Percentiles rank a stretch among this genome's conserved stretches.
phyloP scores from a whole-genome alignment of 2,113 vertebrate species.

The Noctilio leporinus region DNA sequence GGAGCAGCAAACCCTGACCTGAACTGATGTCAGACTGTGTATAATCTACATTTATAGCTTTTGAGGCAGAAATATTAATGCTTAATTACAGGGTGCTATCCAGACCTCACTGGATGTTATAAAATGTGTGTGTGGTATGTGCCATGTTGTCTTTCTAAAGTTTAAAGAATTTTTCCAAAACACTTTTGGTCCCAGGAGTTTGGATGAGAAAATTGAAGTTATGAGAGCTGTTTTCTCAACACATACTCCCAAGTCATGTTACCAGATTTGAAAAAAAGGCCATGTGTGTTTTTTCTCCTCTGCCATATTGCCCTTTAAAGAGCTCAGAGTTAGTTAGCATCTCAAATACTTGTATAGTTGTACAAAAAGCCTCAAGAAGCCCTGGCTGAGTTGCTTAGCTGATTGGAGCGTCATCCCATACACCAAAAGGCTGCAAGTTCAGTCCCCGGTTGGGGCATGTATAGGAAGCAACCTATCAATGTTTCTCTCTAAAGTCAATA shows the following conservation, averaged over 20 bases:
- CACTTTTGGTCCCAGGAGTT: not conserved
- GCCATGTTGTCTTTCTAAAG: not conserved
- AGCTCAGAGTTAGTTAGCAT: not conserved
- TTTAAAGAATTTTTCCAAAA: conserved; percentile 8
- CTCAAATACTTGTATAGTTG: not conserved
- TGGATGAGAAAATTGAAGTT: not conserved
- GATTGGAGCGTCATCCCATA: not conserved
- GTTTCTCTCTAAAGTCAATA: not conserved
- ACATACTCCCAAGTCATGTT: not conserved
- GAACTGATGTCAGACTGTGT: not conserved
- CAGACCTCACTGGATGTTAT: not conserved
- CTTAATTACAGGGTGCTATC: not conserved
- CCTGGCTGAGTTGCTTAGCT: not conserved
- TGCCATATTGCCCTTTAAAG: not conserved
- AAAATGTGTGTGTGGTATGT: not conserved
- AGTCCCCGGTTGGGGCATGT: not conserved
- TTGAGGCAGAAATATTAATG: not conserved
- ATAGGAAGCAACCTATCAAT: not conserved
- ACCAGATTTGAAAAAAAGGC: not conserved
- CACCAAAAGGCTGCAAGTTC: not conserved
- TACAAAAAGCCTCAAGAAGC: too few species aligned
- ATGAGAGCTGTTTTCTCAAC: not conserved
- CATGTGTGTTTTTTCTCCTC: not conserved
- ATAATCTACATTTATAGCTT: not conserved
- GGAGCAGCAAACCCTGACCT: not conserved